phyloP scores from a whole-genome alignment of 2,797 vertebrate species.

The Hoplostethus mediterraneus region DNA sequence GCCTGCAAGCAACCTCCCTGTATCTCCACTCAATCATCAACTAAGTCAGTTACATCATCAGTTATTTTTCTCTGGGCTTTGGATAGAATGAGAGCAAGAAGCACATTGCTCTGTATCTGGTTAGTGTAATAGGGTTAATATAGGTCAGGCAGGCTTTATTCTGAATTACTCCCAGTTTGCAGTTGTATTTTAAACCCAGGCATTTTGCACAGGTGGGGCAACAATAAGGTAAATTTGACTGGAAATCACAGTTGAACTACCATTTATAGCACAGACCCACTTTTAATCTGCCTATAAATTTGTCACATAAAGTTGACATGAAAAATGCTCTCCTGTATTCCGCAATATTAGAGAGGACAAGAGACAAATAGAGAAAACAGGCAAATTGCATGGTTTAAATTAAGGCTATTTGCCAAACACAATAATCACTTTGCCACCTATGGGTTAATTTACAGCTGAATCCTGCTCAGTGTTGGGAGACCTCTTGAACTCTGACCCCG shows the following conservation, averaged over 20 bases:
- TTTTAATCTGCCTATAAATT: too few species aligned
- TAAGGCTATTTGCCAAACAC: too few species aligned
- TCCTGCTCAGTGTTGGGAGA: conserved; percentile 61
- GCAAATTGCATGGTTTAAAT: too few species aligned
- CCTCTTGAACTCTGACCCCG: conserved; percentile 68
- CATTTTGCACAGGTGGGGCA: conserved; percentile 13
- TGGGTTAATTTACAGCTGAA: not conserved
- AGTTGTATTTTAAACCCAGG: conserved; percentile 35
- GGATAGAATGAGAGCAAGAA: not conserved
- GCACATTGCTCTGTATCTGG: not conserved
- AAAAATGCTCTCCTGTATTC: too few species aligned
- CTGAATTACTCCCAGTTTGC: conserved; percentile 25
- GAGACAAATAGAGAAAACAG: too few species aligned
- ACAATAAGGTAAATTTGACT: too few species aligned
- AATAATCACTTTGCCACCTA: too few species aligned
- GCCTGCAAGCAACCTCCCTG: conserved; percentile 52
- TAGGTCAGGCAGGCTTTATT: conserved; percentile 1
- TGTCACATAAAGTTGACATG: too few species aligned
- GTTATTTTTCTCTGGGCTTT: conserved; percentile 16
- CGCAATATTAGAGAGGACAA: too few species aligned
- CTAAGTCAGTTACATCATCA: conserved; percentile 61
- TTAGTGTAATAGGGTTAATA: conserved; percentile 14
- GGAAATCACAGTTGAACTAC: too few species aligned
- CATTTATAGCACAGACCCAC: too few species aligned
- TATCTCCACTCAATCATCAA: conserved; percentile 55